Percentiles rank a stretch among this genome's conserved stretches.
These are phyloP conservation scores for Pangasius krempfi DNA, from an alignment of 2,797 vertebrate genomes.

Conservation along the genomic window DNA sequence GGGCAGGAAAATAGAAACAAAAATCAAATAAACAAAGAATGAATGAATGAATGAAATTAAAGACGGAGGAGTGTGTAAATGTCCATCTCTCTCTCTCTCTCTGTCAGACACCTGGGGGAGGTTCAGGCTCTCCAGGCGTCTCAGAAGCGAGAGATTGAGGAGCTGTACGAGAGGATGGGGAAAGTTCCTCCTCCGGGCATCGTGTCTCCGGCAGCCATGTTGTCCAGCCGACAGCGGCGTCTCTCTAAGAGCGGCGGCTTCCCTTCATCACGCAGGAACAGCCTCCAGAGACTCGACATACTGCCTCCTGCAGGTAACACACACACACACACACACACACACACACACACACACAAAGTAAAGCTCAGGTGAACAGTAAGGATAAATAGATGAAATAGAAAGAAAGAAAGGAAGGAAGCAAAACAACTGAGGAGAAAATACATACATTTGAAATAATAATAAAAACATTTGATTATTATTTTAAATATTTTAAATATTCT, in stretches of 20 bases:
- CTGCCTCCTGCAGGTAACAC: constrained; percentile 72
- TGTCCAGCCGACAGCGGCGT: constrained; percentile 86
- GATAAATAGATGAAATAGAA: not conserved
- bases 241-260: constrained; percentile 84
- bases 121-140: constrained; percentile 84
- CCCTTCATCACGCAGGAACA: constrained; percentile 78
- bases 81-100: not conserved
- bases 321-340: not conserved
- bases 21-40: not conserved
- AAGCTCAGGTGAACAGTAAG: too few relatives aligned
- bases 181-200: constrained; percentile 87
- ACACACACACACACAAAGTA: not conserved
- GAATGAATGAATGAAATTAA: not conserved
- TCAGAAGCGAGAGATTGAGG: constrained; percentile 92
- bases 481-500: too few relatives aligned
- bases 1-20: not conserved
- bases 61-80: not conserved
- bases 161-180: constrained; percentile 83
- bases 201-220: constrained; percentile 85
- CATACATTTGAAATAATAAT: too few relatives aligned
- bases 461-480: too few relatives aligned
- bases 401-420: not conserved
- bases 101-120: constrained; percentile 83
- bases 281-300: constrained; percentile 83
- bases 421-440: too few relatives aligned